A percentile compares a stretch with the other conserved stretches of the same genome.
Evolutionary conservation across 2,113 vertebrate genomes (phyloP).

Genomic region (Cyanoderma ruficeps): DNA sequence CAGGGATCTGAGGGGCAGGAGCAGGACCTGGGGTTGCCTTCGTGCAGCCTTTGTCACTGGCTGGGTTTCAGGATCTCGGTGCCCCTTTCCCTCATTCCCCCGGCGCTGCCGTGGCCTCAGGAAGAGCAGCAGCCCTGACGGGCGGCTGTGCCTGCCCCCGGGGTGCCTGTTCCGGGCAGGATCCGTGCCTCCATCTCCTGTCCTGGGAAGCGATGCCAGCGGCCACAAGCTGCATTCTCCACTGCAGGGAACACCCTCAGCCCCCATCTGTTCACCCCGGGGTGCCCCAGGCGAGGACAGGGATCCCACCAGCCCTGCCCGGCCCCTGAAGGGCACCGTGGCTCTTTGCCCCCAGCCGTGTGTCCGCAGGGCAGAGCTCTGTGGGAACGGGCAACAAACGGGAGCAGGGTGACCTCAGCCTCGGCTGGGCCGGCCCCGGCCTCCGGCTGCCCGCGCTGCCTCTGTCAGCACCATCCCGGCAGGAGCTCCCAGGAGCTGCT

Average conservation of each 20-base stretch:
- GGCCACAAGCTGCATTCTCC: neutral
- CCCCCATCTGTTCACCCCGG: neutral
- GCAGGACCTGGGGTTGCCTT: neutral
- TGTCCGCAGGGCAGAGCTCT: fast-evolving
- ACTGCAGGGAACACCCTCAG: fast-evolving
- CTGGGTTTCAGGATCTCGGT: neutral
- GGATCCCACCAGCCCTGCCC: neutral
- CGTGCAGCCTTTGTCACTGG: neutral
- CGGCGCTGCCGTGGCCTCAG: fast-evolving
- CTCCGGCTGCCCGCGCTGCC: neutral
- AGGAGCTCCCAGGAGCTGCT: neutral
- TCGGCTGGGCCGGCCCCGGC: neutral
- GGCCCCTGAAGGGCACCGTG: fast-evolving
- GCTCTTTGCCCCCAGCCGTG: neutral
- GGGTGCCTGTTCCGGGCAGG: neutral
- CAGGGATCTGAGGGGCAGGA: neutral
- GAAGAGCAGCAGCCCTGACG: neutral
- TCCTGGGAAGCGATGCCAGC: fast-evolving
- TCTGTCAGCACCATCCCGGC: neutral
- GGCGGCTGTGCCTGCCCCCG: fast-evolving
- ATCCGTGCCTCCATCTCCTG: neutral
- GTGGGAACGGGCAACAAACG: neutral
- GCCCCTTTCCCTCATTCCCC: constrained; percentile 46
- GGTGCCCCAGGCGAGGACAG: neutral
- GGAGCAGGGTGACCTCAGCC: neutral